Conservation (phyloP, 2,888 invertebrate genomes). For the Margaritifera margaritifera region DNA sequence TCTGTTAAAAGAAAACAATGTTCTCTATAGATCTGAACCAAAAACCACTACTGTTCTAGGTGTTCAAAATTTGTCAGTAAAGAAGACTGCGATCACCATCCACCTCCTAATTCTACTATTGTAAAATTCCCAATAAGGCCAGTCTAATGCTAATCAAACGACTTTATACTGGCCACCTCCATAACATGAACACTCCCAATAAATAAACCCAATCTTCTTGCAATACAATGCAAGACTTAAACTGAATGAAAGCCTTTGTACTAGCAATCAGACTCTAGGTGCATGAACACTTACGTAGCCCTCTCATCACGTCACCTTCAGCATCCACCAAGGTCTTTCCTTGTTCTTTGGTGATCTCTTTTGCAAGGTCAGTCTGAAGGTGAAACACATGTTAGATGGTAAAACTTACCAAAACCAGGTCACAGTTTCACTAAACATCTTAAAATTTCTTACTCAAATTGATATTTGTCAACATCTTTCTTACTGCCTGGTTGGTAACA, state of each 20-base stretch:
- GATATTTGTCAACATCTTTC: neutral
- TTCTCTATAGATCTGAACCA: too few relatives aligned
- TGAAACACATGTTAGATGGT: neutral
- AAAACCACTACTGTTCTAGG: too few relatives aligned
- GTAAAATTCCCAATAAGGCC: too few relatives aligned
- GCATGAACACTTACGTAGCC: conserved; percentile 85
- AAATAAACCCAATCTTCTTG: too few relatives aligned
- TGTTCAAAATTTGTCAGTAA: too few relatives aligned
- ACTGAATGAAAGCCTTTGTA: neutral
- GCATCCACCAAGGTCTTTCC: conserved; percentile 98
- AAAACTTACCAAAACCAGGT: neutral
- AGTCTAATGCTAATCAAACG: too few relatives aligned
- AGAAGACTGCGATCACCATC: too few relatives aligned
- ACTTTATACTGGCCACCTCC: too few relatives aligned
- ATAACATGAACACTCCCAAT: too few relatives aligned
- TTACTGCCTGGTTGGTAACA: neutral
- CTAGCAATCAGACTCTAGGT: neutral
- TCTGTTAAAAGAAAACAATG: too few relatives aligned
- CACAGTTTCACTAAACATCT: neutral
- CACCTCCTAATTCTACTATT: too few relatives aligned
- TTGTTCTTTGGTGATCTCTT: conserved; percentile 94
- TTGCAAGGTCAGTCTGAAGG: conserved; percentile 85
- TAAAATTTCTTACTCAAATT: neutral
- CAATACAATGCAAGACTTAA: too few relatives aligned
- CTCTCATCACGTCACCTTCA: conserved; percentile 97